phyloP scores from a whole-genome alignment of 2,797 vertebrate species.

The Tachyglossus aculeatus region DNA sequence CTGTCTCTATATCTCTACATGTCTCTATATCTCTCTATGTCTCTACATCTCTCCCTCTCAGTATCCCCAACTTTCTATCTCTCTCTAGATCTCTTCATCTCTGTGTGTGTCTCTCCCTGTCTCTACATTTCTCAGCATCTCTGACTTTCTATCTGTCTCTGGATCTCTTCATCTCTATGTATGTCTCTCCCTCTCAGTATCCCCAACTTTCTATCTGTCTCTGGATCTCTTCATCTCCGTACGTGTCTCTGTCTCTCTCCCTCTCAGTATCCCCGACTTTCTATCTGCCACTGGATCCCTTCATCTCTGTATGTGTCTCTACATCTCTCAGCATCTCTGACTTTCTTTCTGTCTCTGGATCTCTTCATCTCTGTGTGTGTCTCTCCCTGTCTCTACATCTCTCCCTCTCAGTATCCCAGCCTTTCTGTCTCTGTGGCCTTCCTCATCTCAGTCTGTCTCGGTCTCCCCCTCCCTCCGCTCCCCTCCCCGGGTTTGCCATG shows the following conservation, averaged over 20 bases:
- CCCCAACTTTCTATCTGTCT: background rate
- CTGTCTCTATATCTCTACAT: too few species aligned
- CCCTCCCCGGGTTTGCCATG: too few species aligned
- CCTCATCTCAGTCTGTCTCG: too few species aligned
- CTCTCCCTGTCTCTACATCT: rapidly evolving
- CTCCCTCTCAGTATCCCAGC: too few species aligned
- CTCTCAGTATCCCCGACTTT: background rate
- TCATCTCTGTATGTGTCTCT: background rate
- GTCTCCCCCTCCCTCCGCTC: too few species aligned
- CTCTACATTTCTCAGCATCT: background rate
- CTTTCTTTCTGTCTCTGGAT: too few species aligned
- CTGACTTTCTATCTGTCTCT: background rate
- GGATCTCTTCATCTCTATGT: background rate
- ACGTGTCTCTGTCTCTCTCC: background rate
- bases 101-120: background rate
- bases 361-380: too few species aligned
- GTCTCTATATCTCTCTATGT: background rate
- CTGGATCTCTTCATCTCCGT: background rate
- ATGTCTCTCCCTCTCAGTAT: background rate
- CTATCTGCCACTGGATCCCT: background rate
- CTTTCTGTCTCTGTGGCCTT: too few species aligned
- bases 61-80: background rate
- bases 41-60: background rate
- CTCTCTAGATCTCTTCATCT: background rate
- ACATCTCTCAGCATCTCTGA: background rate